Base-by-base conservation (phyloP, 1,140 invertebrate species). In the Ips nitidus region DNA sequence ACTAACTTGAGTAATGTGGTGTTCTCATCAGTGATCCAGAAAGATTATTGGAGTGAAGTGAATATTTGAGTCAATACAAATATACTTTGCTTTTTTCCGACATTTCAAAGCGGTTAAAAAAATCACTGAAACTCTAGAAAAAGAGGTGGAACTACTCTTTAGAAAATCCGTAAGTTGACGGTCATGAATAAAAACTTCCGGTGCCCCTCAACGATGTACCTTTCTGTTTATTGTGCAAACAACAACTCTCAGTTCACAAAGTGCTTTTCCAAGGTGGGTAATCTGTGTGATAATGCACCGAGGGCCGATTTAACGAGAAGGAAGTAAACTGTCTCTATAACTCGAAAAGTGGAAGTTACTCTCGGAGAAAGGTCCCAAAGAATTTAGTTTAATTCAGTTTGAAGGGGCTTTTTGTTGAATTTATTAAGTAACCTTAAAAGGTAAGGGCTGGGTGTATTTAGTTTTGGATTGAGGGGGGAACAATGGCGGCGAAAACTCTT, bases 211-310 rank as follows among this genome's bases (percentile, higher is more conserved):
- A 55, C 40, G 58, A 60, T 62, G 52, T 64, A 70, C 68, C 68
- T 70, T 70, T 70, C 68, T 59, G 60, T 70, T 70, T 70, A 70
- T 70, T 70, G 68, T 70, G 68, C 58, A 70, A 70, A 70, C 60
- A 70, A 52, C 68, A 64, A 64, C 68, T 63, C 56, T 56, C 55
- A 62, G 68, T 56, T 64, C 53, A 22, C 60, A 59, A 62, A 70
- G 68, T 70, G 68, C 68, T 64, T 64, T 64, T 70, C 61, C 68
- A 70, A 70, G 68, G 68, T 70, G 56, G 68, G 68, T 64, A 70
- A 70, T 70, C 68, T 70, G 68, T 70, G 68, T 70, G 68, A 70
- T 70, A 70, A 70, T 70, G 68, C 68, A 70, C 68, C 42, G 47
- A 70, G 60, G 68, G 45, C 42, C 68, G 61, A 70, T 64, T 70